phyloP scores from a whole-genome alignment of 2,797 vertebrate genomes.

The Podarcis siculus region DNA sequence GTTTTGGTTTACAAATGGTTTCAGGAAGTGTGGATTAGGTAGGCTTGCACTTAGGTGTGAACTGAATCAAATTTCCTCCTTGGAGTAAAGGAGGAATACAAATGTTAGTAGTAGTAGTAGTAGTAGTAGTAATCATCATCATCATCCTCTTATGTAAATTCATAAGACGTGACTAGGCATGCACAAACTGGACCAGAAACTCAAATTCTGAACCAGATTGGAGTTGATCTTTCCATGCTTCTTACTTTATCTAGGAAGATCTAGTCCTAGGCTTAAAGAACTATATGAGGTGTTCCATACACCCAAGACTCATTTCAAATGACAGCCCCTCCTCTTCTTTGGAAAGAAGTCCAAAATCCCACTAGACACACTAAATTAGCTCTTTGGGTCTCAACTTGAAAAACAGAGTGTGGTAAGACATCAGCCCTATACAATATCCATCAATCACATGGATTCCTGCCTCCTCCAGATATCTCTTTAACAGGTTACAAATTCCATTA shows the following conservation, averaged over 20 bases:
- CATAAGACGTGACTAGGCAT: neutral
- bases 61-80: too few relatives aligned
- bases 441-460: constrained; percentile 32
- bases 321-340: neutral
- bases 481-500: constrained; percentile 48
- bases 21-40: too few relatives aligned
- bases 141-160: too few relatives aligned
- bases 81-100: too few relatives aligned
- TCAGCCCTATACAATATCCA: constrained; percentile 19
- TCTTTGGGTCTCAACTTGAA: neutral
- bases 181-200: neutral
- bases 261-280: neutral
- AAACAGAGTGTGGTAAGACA: neutral
- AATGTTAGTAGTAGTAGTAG: too few relatives aligned
- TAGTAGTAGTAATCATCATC: too few relatives aligned
- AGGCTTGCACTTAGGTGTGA: too few relatives aligned
- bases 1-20: too few relatives aligned
- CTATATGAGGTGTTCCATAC: neutral
- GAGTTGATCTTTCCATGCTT: neutral
- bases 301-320: neutral
- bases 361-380: neutral
- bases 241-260: neutral
- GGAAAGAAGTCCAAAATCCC: neutral
- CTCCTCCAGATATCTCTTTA: neutral
- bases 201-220: neutral